Percentiles rank a stretch among this genome's conserved stretches.
These are phyloP conservation scores for Cydia splendana DNA, from an alignment of 1,140 invertebrate species.

Conservation along the genomic window DNA sequence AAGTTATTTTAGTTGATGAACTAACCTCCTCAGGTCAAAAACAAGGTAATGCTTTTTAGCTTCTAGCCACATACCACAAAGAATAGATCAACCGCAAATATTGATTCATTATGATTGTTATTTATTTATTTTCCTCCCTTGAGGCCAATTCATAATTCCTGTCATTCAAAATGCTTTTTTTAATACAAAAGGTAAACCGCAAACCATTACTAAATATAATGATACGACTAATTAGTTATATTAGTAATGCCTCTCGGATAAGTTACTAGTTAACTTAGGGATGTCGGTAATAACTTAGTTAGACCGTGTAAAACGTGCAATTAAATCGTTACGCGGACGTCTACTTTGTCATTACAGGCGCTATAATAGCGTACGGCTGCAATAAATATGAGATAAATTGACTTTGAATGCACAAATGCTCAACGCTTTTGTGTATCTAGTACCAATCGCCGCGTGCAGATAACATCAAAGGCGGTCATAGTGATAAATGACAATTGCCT, in stretches of 20 bases:
- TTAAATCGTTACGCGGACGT: conserved; percentile 48
- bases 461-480: conserved; percentile 75
- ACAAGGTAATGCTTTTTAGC: conserved; percentile 1
- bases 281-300: background rate
- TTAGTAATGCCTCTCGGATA: background rate
- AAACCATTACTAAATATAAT: background rate
- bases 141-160: background rate
- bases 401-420: conserved; percentile 18
- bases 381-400: conserved; percentile 29
- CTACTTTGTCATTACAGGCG: conserved; percentile 26
- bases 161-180: background rate
- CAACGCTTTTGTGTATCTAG: conserved; percentile 20
- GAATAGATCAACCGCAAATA: background rate
- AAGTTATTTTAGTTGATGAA: conserved; percentile 28
- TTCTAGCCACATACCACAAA: background rate
- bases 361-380: conserved; percentile 9
- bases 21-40: background rate
- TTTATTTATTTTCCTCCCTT: background rate
- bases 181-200: background rate
- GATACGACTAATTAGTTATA: background rate
- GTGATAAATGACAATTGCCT: conserved; percentile 77
- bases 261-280: background rate
- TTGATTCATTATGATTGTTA: background rate
- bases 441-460: conserved; percentile 52
- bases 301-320: conserved; percentile 27